Evolutionary conservation across 2,797 vertebrate genomes (phyloP).

Genomic region (Pogoniulus pusillus): DNA sequence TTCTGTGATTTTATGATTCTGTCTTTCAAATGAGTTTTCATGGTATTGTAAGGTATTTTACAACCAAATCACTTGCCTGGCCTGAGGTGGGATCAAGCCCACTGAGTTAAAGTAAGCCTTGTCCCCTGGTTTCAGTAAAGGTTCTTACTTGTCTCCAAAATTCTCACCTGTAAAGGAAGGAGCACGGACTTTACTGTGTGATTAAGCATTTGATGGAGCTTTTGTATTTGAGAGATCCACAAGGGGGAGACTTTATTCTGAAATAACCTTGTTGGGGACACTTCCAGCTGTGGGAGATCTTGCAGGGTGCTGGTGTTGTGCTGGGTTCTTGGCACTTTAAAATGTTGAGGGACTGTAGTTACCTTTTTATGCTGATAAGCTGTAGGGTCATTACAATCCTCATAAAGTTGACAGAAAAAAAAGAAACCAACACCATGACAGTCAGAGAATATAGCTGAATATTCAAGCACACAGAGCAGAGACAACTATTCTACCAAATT

Average conservation of each 20-base stretch:
- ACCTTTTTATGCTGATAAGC: neutral
- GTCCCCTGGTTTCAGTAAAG: neutral
- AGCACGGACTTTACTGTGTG: neutral
- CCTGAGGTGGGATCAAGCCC: neutral
- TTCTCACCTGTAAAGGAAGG: neutral
- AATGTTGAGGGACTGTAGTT: neutral
- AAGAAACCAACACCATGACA: too few relatives aligned
- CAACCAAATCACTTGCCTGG: neutral
- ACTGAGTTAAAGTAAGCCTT: neutral
- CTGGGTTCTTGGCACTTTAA: neutral
- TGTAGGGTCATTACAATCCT: constrained; percentile 23
- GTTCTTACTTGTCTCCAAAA: neutral
- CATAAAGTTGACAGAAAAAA: neutral
- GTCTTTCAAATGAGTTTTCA: neutral
- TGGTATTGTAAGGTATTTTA: neutral
- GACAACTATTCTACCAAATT: neutral
- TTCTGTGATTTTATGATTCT: too few relatives aligned
- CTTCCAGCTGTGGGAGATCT: neutral
- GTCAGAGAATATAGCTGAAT: too few relatives aligned
- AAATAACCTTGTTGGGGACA: constrained; percentile 49
- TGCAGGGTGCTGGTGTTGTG: neutral
- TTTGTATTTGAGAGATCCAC: constrained; percentile 46
- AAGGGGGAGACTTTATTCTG: constrained; percentile 51
- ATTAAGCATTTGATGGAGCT: constrained; percentile 10
- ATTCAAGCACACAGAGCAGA: neutral